Conservation (phyloP, 2,113 vertebrate genomes). For the Melanotaenia duboulayi region DNA sequence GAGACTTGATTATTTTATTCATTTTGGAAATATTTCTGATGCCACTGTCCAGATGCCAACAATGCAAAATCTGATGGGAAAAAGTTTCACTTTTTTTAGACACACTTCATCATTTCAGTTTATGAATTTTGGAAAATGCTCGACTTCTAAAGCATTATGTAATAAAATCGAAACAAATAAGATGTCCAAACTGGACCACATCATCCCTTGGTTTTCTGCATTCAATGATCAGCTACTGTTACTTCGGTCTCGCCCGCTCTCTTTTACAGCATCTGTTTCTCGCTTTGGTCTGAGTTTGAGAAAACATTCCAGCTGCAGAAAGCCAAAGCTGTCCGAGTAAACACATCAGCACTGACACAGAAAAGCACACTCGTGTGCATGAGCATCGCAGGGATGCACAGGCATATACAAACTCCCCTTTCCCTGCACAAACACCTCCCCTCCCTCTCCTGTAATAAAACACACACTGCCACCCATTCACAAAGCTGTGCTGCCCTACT, state of each 20-base stretch:
- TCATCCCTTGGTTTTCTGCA: neutral
- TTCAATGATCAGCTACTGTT: too few relatives aligned
- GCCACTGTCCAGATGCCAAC: too few relatives aligned
- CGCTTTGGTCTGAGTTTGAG: constrained; percentile 1
- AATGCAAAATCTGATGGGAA: too few relatives aligned
- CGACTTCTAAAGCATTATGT: neutral
- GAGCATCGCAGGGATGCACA: constrained; percentile 28
- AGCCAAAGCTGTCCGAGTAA: neutral
- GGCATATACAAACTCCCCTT: constrained; percentile 5
- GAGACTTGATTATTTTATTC: too few relatives aligned
- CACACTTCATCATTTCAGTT: too few relatives aligned
- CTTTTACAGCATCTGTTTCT: neutral
- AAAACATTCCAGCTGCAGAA: constrained; percentile 43
- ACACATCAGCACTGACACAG: constrained; percentile 44
- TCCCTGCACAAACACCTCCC: constrained; percentile 27
- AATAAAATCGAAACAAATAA: neutral
- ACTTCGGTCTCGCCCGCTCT: too few relatives aligned
- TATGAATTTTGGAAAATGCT: too few relatives aligned
- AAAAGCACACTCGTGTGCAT: constrained; percentile 5
- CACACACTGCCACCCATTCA: constrained; percentile 77
- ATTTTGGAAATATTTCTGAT: too few relatives aligned
- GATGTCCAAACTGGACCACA: neutral
- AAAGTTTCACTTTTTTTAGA: too few relatives aligned
- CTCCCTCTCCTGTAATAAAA: constrained; percentile 68
- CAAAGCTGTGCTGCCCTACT: constrained; percentile 60